Conservation (phyloP, 2,888 invertebrate genomes). For the Onchidella celtica region DNA sequence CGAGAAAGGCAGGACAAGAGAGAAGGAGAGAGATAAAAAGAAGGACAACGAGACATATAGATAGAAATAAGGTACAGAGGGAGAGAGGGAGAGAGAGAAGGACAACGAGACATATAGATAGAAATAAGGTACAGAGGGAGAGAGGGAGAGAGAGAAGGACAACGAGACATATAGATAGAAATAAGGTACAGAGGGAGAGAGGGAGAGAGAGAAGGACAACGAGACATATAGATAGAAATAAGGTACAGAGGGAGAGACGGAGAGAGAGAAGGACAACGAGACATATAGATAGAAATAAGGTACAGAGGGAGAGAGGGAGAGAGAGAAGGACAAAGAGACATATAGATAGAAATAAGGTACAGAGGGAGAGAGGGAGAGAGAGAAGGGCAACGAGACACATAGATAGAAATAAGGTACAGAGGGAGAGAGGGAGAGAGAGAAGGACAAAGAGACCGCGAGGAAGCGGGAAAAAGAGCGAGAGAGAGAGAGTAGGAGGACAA, state of each 20-base stretch:
- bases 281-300: no score
- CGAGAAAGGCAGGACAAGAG: no score
- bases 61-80: no score
- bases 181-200: no score
- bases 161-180: no score
- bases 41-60: no score
- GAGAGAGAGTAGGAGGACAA: no score
- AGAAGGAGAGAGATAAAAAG: no score
- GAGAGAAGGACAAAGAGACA: not conserved
- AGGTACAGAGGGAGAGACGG: not conserved
- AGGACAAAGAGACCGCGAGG: not conserved
- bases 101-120: no score
- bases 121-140: no score
- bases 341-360: not conserved
- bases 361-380: not conserved
- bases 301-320: not conserved
- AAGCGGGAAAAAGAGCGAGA: not conserved
- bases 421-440: not conserved
- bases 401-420: not conserved
- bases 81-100: no score
- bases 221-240: not conserved
- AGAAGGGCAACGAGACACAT: not conserved
- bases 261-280: not conserved
- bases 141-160: no score
- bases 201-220: conserved; percentile 1